Base-by-base conservation (phyloP, 37 sponge, comb jelly and placozoan species). In the Dysidea cf. avara region DNA sequence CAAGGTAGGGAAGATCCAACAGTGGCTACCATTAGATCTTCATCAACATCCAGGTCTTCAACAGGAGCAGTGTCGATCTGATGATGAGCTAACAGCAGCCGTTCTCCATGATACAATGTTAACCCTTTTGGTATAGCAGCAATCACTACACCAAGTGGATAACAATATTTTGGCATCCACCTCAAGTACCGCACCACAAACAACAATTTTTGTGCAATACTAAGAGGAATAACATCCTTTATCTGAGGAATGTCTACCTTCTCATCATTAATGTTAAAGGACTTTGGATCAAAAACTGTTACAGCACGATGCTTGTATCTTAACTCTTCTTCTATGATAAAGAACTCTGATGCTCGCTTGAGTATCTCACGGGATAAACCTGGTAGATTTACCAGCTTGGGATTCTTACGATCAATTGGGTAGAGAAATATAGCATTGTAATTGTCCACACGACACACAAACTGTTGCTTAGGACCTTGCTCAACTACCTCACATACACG, bases 341-440 rank as follows among this genome's bases (percentile, higher is more conserved):
- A n/a, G 4, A 16, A 31, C 22, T 43, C 56, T 2, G 56, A 20
- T 59, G 33, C 60, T 28, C 11, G 74, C 13, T 60, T 38, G 0
- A 82, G 54, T 2, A 82, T 48, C n/a, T 75, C 62, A 25, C 43
- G 32, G 22, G 90, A 79, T 6, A 90, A 26, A 38, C 69, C 34
- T 40, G 90, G 90, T 30, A 84, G 64, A 65, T 90, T 90, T 21
- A 65, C 20, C 2, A 90, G 25, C 12, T 56, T 39, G 30, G 90
- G 90, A 38, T 69, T 39, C 25, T 70, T 77, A 16, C 38, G 68
- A 39, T 75, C 68, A 38, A 90, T 28, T n/a, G 90, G 90, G 58
- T 39, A 74, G 48, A 90, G 79, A 7, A 75, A 5, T 39, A 69
- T 75, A 7, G 80, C 29, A 52, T 81, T 84, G 12, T 37, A 31